Base-by-base conservation (phyloP, 2,888 invertebrate species). In the Steinernema hermaphroditum region DNA sequence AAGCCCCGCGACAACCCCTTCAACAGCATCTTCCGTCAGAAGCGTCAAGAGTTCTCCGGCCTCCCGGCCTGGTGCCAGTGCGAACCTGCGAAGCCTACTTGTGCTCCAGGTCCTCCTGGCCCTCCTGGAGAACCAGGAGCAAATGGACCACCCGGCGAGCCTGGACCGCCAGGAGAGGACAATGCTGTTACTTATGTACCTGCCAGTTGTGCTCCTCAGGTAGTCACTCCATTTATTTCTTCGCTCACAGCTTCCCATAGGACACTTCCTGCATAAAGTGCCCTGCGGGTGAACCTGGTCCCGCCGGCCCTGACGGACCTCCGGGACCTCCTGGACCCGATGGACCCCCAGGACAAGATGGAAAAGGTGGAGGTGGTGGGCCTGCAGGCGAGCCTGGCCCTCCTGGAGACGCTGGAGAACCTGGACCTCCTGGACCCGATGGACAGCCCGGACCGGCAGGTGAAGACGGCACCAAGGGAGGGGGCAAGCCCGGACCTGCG, bases 241-340 rank as follows among this genome's bases (percentile, higher is more conserved):
- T 46, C 8, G 16, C 4, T 46, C 22, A 9, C 2, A 16, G 6
- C 46, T 6, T 46, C 22, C 0, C 62, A n/a, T n/a, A 19, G 12
- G 72, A 70, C 68, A 19, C 69, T 24, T 74, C 75, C 12, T 83
- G 83, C 72, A 71, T 80, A 74, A 76, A 78, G 75, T 76, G 76
- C 68, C 37, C 75, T 43, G 76, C 77, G 12, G 76, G 76, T 24
- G 46, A 75, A 19, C 69, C 77, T 19, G 77, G 77, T 24, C 77
- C 77, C 29, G 70, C 77, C 14, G 77, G 54, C n/a, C 71, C 72
- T 22, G 80, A 78, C 77, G 82, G 80, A 73, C 71, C 76, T 69
- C 69, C 72, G 43, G 82, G 81, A 77, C 68, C 74, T n/a, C 78
- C 78, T 74, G 81, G 80, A 76, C 71, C 73, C 57, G 72, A 78